Evolutionary conservation across 1,140 invertebrate genomes (phyloP).

Genomic region (Drosophila quadrilineata): DNA sequence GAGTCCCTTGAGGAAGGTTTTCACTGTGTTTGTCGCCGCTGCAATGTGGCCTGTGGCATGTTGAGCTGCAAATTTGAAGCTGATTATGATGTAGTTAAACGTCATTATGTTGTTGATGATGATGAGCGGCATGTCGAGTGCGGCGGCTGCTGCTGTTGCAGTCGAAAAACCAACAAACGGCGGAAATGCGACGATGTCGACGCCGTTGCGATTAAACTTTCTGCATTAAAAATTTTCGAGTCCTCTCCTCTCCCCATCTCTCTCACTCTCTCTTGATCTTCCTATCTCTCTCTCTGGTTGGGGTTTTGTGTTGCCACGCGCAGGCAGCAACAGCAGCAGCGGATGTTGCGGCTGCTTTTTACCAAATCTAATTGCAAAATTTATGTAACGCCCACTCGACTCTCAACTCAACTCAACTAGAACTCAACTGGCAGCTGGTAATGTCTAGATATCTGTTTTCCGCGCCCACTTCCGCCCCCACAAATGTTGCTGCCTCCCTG

Average conservation of each 20-base stretch:
- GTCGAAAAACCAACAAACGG: slow-evolving; percentile 70
- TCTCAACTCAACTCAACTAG: too few species aligned
- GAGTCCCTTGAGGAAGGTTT: too few species aligned
- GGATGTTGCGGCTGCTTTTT: slow-evolving; percentile 64
- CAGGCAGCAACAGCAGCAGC: background rate
- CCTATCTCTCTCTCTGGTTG: too few species aligned
- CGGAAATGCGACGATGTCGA: slow-evolving; percentile 61
- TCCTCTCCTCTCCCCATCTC: too few species aligned
- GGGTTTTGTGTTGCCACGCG: too few species aligned
- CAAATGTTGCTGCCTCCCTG: slow-evolving; percentile 21
- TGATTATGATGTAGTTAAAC: slow-evolving; percentile 28
- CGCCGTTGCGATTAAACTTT: slow-evolving; percentile 66
- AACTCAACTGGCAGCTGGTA: slow-evolving; percentile 33
- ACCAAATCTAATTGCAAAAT: slow-evolving; percentile 77
- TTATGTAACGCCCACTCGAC: slow-evolving; percentile 61
- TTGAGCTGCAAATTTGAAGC: slow-evolving; percentile 66
- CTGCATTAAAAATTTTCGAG: slow-evolving; percentile 70
- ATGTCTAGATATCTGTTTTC: slow-evolving; percentile 23
- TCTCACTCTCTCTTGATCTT: too few species aligned
- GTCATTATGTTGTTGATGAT: slow-evolving; percentile 20
- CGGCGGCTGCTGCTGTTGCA: slow-evolving; percentile 21
- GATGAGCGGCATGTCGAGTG: too few species aligned
- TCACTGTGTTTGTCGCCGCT: background rate
- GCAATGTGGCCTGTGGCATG: slow-evolving; percentile 14
- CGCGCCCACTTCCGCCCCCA: background rate